Percentiles rank a stretch among this genome's conserved stretches.
These are phyloP conservation scores for Drosophila rhopaloa DNA, from an alignment of 1,140 invertebrate species.

Conservation along the genomic window DNA sequence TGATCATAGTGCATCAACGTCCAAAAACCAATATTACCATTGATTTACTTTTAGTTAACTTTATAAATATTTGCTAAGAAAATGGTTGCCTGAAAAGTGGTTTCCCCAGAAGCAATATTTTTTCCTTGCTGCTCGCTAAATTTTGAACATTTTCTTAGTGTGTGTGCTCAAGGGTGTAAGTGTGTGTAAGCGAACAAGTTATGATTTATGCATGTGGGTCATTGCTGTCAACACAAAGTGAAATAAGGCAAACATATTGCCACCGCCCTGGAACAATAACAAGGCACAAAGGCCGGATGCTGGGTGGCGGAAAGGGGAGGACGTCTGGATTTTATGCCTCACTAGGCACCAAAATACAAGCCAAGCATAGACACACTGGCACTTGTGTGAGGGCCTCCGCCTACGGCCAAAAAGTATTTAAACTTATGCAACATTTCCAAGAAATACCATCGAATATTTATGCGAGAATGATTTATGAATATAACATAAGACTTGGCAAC, in stretches of 20 bases:
- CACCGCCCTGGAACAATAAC: slow-evolving; percentile 52
- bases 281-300: slow-evolving; percentile 26
- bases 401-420: slow-evolving; percentile 51
- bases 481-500: slow-evolving; percentile 38
- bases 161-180: not conserved
- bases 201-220: slow-evolving; percentile 82
- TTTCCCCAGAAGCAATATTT: slow-evolving; percentile 8
- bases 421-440: slow-evolving; percentile 58
- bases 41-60: slow-evolving; percentile 12
- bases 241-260: slow-evolving; percentile 79
- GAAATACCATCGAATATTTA: slow-evolving; percentile 53
- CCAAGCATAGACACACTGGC: not conserved
- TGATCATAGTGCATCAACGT: too few species aligned
- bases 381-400: not conserved
- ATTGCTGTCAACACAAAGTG: slow-evolving; percentile 80
- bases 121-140: slow-evolving; percentile 5
- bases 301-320: not conserved
- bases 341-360: slow-evolving; percentile 37
- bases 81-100: not conserved
- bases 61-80: slow-evolving; percentile 2
- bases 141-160: slow-evolving; percentile 20
- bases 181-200: slow-evolving; percentile 61
- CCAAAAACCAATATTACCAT: not conserved
- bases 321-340: slow-evolving; percentile 46
- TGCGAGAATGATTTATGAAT: slow-evolving; percentile 63